Base-by-base conservation (phyloP, 2,888 invertebrate genomes). In the Lochmaea crataegi region DNA sequence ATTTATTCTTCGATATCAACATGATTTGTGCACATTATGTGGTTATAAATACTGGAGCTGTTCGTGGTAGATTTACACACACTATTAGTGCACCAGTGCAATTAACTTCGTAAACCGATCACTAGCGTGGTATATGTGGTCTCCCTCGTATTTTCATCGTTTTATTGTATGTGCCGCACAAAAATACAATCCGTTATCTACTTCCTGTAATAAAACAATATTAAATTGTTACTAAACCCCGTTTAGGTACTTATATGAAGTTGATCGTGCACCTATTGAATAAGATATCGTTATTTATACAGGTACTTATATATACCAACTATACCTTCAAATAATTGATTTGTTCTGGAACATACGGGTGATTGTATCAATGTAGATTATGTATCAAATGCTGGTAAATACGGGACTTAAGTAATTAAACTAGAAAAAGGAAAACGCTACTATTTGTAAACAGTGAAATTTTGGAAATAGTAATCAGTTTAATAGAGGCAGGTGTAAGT, bases 151-250 rank as follows among this genome's bases (percentile, higher is more conserved):
- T 61, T 14, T 10, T 16, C 3, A 7, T 18, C 2, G 16, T 16
- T 18, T 16, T 61, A 42, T 18, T 41, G 61, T 61, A n/a, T 38
- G 56, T 57, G 57, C 38, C 61, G 14, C 41, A 66, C 45, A 61
- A 61, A 66, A 71, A 41, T 71, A 60, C 53, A 32, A 18, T 41
- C 65, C 63, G 67, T 67, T 71, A 75, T 76, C 75, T 72, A 64
- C 76, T 76, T 76, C 76, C 76, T 76, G 76, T 70, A 73, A 76
- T 76, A 76, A 76, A 76, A 72, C 53, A 75, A 75, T 58, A 73
- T 73, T 68, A 61, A 72, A 75, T 76, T 57, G 72, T 75, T 76
- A 73, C 65, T 73, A 73, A 75, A 75, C 69, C 72, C 68, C 69
- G 69, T 70, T 74, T 41, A 74, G 63, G 63, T 74, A 61, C 67